Conservation (phyloP, 2,797 vertebrate genomes). For the Melopsittacus undulatus region DNA sequence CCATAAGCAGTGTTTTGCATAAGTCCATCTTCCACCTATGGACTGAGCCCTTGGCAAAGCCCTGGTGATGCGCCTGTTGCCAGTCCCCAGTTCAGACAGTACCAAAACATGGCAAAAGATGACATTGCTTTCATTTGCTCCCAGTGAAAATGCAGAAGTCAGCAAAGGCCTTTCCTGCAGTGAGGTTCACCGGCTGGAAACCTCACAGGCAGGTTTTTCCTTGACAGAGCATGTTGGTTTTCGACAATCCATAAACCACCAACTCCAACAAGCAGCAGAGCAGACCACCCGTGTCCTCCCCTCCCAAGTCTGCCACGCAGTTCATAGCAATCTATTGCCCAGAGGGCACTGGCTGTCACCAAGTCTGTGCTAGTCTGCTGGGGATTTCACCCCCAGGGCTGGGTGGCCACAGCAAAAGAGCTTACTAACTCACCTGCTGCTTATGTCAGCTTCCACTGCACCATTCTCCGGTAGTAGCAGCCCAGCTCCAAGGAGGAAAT, state of each 20-base stretch:
- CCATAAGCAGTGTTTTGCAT: background rate
- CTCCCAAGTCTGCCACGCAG: conserved; percentile 69
- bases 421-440: conserved; percentile 73
- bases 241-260: background rate
- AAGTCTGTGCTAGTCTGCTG: conserved; percentile 63
- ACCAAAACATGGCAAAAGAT: background rate
- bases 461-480: conserved; percentile 64
- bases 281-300: background rate
- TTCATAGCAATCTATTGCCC: conserved; percentile 76
- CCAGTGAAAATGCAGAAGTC: background rate
- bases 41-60: background rate
- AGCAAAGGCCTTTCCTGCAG: background rate
- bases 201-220: background rate
- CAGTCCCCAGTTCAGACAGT: background rate
- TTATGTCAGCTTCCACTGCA: conserved; percentile 73
- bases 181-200: background rate
- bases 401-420: conserved; percentile 71
- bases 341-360: conserved; percentile 68
- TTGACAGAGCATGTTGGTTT: background rate
- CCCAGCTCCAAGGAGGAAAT: background rate
- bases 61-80: rapidly evolving
- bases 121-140: background rate
- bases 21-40: background rate
- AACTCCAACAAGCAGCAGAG: background rate
- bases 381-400: conserved; percentile 77